A percentile compares a stretch with the other conserved stretches of the same genome.
These are phyloP conservation scores for Heliopora coerulea DNA, from an alignment of 92 coral and sea anemone genomes.

Conservation along the genomic window DNA sequence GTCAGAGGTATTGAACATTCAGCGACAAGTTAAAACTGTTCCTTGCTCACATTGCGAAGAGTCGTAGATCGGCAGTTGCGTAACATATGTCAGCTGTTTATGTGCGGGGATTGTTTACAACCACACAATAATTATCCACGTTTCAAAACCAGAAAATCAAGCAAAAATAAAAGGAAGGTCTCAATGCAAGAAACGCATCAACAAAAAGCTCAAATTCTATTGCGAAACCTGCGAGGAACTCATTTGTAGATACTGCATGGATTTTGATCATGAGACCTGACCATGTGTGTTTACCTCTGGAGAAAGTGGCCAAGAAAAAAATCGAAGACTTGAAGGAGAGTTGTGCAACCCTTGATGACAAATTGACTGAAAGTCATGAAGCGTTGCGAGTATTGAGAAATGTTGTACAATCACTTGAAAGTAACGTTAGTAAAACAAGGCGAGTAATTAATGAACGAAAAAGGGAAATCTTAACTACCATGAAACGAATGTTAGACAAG, in stretches of 20 bases:
- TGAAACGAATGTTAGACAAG: too few species aligned
- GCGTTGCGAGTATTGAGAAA: too few species aligned
- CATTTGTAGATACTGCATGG: constrained; percentile 1
- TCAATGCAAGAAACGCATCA: constrained; percentile 7
- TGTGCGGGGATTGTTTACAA: neutral
- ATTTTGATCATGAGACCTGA: neutral
- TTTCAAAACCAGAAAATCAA: constrained; percentile 19
- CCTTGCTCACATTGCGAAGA: constrained; percentile 26
- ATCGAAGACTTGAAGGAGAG: neutral
- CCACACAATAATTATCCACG: constrained; percentile 8
- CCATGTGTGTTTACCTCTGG: neutral
- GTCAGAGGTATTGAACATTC: constrained; percentile 5
- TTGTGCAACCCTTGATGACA: too few species aligned
- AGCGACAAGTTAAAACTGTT: constrained; percentile 1
- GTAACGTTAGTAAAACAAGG: too few species aligned
- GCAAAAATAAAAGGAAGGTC: neutral
- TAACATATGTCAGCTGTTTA: constrained; percentile 13
- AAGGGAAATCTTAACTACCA: too few species aligned
- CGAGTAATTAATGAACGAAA: too few species aligned
- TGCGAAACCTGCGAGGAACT: constrained; percentile 5
- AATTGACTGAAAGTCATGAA: too few species aligned
- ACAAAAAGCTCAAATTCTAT: neutral
- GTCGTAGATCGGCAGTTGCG: constrained; percentile 19
- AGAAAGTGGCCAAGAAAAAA: neutral
- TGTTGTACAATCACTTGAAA: too few species aligned